A percentile compares a stretch with the other conserved stretches of the same genome.
phyloP scores from a whole-genome alignment of 2,113 vertebrate genomes.

The Hydropotes inermis region DNA sequence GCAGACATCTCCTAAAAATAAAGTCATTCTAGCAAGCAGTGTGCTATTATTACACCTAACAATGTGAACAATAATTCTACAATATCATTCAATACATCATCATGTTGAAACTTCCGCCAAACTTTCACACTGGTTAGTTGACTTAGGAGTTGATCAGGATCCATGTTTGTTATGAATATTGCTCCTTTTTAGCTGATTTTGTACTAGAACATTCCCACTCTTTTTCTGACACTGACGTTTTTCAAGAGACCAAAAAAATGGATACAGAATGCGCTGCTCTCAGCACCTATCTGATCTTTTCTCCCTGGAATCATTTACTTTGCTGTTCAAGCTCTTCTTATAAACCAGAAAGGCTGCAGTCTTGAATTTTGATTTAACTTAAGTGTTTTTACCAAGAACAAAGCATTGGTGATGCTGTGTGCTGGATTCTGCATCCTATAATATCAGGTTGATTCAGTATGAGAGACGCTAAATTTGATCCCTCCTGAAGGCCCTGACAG shows the following conservation, averaged over 20 bases:
- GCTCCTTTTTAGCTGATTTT: background rate
- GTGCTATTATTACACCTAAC: background rate
- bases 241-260: background rate
- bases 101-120: background rate
- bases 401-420: accelerated
- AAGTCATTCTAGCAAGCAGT: background rate
- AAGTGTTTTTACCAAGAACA: background rate
- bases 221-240: background rate
- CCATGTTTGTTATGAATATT: background rate
- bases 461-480: background rate
- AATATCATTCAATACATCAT: background rate
- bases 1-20: background rate
- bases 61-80: background rate
- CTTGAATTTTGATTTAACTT: background rate
- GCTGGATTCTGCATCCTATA: background rate
- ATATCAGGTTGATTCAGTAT: background rate
- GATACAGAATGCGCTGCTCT: background rate
- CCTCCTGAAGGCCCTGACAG: background rate
- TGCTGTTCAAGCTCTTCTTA: background rate
- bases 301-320: background rate
- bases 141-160: background rate
- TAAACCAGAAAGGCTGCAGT: background rate
- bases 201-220: background rate
- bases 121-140: too few relatives aligned
- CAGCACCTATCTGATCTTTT: background rate